These are phyloP conservation scores for Cydia pomonella DNA, from an alignment of 1,140 invertebrate species.

Conservation along the genomic window DNA sequence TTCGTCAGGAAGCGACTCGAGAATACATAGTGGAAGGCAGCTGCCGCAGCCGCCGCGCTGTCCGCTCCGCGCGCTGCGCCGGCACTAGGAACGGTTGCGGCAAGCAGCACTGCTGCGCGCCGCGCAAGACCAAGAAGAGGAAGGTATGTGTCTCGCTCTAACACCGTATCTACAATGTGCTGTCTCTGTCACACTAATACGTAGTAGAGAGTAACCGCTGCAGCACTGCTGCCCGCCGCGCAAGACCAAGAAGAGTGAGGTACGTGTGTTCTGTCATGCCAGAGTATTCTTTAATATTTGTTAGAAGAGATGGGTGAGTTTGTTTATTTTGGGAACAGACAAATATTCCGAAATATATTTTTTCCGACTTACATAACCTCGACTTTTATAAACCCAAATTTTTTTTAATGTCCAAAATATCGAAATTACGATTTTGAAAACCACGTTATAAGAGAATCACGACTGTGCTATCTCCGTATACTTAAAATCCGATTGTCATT, in stretches of 20 bases:
- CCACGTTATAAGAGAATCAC: no score
- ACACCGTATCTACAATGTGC: background rate
- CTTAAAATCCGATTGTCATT: no score
- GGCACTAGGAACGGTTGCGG: constrained; percentile 82
- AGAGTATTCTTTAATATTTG: no score
- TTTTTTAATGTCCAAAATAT: no score
- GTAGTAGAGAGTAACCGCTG: constrained; percentile 94
- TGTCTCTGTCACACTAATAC: constrained; percentile 85
- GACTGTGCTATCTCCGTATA: no score
- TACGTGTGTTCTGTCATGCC: no score
- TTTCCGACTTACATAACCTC: no score
- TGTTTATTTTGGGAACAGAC: no score
- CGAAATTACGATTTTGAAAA: no score
- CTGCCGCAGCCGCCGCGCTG: constrained; percentile 92
- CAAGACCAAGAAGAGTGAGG: constrained; percentile 95
- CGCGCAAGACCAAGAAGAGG: constrained; percentile 94
- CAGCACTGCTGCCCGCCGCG: constrained; percentile 91
- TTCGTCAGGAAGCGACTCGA: constrained; percentile 92
- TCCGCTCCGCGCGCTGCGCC: constrained; percentile 93
- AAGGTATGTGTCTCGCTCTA: constrained; percentile 84
- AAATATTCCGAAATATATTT: no score
- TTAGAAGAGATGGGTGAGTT: no score
- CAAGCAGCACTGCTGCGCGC: constrained; percentile 88
- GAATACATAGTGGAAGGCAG: constrained; percentile 95
- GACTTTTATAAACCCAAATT: no score